Conservation (phyloP, 2,113 vertebrate species). For the Bos javanicus region DNA sequence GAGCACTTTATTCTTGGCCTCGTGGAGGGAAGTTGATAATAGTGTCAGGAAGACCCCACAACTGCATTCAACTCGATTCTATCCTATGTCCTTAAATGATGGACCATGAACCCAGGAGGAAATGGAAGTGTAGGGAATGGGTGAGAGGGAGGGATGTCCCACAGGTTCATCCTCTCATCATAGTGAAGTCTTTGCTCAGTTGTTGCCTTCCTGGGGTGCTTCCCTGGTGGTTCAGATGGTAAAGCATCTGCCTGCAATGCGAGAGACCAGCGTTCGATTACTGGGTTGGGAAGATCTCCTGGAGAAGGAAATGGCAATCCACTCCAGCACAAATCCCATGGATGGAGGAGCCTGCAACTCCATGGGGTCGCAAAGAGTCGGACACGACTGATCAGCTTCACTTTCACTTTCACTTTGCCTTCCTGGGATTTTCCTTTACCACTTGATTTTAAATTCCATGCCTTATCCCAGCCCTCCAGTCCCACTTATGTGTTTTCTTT, state of each 20-base stretch:
- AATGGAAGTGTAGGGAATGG: not conserved
- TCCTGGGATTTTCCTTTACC: not conserved
- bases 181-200: not conserved
- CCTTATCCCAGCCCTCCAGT: not conserved
- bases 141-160: fast-evolving
- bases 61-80: not conserved
- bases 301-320: too few species aligned
- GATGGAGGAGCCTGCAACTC: too few species aligned
- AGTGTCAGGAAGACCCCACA: not conserved
- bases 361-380: too few species aligned
- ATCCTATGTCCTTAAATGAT: not conserved
- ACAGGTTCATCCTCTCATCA: not conserved
- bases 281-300: too few species aligned
- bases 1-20: not conserved
- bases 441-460: not conserved
- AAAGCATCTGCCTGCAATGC: too few species aligned
- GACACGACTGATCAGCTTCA: too few species aligned
- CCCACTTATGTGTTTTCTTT: not conserved
- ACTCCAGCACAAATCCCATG: too few species aligned
- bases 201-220: not conserved
- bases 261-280: too few species aligned
- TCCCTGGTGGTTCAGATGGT: too few species aligned
- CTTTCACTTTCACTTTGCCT: not conserved
- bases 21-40: fast-evolving
- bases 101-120: not conserved